A percentile compares a stretch with the other conserved stretches of the same genome.
phyloP scores from a whole-genome alignment of 2,888 invertebrate genomes.

The Plagodis dolabraria region DNA sequence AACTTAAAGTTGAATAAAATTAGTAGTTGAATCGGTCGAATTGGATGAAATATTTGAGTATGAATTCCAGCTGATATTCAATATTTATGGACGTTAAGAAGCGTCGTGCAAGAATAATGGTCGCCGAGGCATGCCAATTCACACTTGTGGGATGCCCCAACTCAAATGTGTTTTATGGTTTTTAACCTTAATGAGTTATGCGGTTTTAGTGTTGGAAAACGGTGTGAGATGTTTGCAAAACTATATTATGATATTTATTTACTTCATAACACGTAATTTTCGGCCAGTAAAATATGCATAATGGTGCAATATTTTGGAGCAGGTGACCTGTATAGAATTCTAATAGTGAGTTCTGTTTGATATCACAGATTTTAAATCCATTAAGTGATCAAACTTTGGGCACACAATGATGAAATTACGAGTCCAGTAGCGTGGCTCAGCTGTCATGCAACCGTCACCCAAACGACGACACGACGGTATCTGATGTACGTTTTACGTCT shows the following conservation, averaged over 20 bases:
- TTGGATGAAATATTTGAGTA: constrained; percentile 2
- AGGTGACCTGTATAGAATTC: too few species aligned
- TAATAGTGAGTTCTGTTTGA: background rate
- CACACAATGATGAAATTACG: background rate
- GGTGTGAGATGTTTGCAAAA: constrained; percentile 7
- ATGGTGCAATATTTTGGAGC: too few species aligned
- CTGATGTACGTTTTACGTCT: constrained; percentile 71
- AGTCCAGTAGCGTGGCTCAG: constrained; percentile 48
- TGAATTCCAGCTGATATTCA: constrained; percentile 2
- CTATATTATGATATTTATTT: too few species aligned
- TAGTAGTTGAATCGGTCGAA: background rate
- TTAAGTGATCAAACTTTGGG: too few species aligned
- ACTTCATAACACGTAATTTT: too few species aligned
- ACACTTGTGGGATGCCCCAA: constrained; percentile 25
- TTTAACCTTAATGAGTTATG: constrained; percentile 22
- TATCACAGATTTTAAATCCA: too few species aligned
- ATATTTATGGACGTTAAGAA: constrained; percentile 13
- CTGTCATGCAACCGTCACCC: constrained; percentile 47
- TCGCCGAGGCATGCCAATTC: constrained; percentile 30
- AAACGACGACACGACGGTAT: constrained; percentile 46
- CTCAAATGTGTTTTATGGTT: constrained; percentile 27
- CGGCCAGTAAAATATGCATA: too few species aligned
- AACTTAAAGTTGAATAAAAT: too few species aligned
- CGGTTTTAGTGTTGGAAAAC: constrained; percentile 12
- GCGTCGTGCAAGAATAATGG: constrained; percentile 27